Base-by-base conservation (phyloP, 2,888 invertebrate species). In the Lapara coniferarum region DNA sequence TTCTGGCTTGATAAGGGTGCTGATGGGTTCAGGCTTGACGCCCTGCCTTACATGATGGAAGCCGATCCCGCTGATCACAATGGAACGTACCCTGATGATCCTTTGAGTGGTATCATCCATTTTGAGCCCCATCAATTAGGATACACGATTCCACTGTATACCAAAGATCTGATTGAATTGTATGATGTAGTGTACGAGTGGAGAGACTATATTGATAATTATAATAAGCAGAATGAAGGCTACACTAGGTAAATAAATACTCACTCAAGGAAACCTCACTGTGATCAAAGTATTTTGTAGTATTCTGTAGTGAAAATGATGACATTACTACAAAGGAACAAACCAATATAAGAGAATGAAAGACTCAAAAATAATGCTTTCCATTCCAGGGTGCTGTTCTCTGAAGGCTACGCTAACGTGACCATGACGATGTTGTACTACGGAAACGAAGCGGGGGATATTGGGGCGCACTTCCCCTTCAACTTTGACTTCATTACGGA, bases 1-100 rank as follows among this genome's bases (percentile, higher is more conserved):
- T 97, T 96, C 84, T 98, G 97, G 97, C 84, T 97, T 46, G 93
- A 95, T 52, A 95, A 95, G 71, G 97, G 97, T 0, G 95, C 96
- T 0, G 96, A 96, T 75, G 97, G 97, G 0, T 97, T 97, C 84
- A 95, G 97, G 66, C 89, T 97, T 0, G 96, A 96, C 77, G 96
- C 96, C 0, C 90, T 96, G 0, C 95, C 95, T 0, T 95, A 95
- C 77, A 81, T 95, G 16, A 92, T 93, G 0, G 95, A 95, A 78
- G 91, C 95, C 0, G 81, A 88, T 59, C 93, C 93, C 0, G 83
- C 75, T n/a, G 86, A 86, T 16, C 86, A 89, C 66, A 85, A 81
- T 0, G 88, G 82, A 1, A 75, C 76, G 25, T 94, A 94, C 69
- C 92, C 92, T n/a, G 93, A 95, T 72, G 95, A 95, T 68, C 95